Evolutionary conservation across 2,797 vertebrate species (phyloP), one percentile per base, ranked within the genome.

Genomic region (Benthosema pterotum): DNA sequence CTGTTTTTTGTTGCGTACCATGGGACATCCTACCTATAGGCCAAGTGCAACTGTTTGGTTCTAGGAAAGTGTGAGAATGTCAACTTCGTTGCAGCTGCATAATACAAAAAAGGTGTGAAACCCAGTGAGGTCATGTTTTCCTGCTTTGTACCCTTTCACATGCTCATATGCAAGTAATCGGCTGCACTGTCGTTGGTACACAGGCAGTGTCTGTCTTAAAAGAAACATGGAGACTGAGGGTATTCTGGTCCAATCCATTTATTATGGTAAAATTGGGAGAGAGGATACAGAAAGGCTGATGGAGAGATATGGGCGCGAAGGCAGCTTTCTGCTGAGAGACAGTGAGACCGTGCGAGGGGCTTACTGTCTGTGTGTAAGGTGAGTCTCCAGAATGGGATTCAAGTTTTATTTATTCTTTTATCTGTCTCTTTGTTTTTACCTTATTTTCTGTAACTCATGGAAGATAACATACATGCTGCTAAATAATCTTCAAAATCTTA

Each of bases 291-390:
- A 91, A 70, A 59, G 62, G 47, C 72, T 91, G 42, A 71, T 91
- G 78, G 77, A 77, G 43, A 79, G 61, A 58, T 88, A 82, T 38
- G 88, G 89, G 42, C 69, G 28, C 0, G 89, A 91, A 0, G 89
- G 89, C 58, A 90, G 85, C 65, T 90, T 87, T 67, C 76, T 91
- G 52, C 69, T 91, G 54, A 83, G 89, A 19, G 88, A 91, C 79
- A 91, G 89, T 14, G 66, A 78, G 47, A 91, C 85, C 0, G 60
- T 88, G 55, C 59, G 1, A 0, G 89, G 85, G n/a, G 83, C 80
- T 54, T 82, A 67, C 57, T 91, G 89, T 14, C 77, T 91, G 22
- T 91, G 89, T 42, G 87, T 89, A 65, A 91, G 89, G 89, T 91
- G 71, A 82, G 77, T 38, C 32, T 38, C 11, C 32, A 38, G 11